A percentile compares a stretch with the other conserved stretches of the same genome.
phyloP scores from a whole-genome alignment of 2,113 vertebrate species.

The Catharus bicknelli region DNA sequence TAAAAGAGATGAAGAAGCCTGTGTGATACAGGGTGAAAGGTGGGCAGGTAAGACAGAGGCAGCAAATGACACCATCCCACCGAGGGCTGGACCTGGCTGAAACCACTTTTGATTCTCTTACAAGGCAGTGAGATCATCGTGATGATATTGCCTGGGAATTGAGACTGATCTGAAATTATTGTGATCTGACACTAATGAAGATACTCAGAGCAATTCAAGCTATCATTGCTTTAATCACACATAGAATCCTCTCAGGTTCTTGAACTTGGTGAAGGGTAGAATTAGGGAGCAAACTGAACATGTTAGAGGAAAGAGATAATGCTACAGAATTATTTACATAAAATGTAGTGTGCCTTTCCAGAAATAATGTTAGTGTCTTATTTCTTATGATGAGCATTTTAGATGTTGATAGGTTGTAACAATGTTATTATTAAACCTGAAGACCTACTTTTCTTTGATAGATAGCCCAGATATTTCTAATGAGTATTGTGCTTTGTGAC shows the following conservation, averaged over 20 bases:
- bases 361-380: not conserved
- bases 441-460: not conserved
- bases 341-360: not conserved
- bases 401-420: not conserved
- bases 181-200: not conserved
- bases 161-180: not conserved
- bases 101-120: not conserved
- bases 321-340: not conserved
- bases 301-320: not conserved
- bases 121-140: not conserved
- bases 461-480: not conserved
- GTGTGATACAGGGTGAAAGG: not conserved
- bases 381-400: not conserved
- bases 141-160: not conserved
- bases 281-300: not conserved
- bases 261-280: not conserved
- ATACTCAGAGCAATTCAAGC: not conserved
- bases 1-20: not conserved
- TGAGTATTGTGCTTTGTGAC: not conserved
- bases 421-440: not conserved
- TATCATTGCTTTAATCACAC: not conserved
- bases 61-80: not conserved
- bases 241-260: not conserved
- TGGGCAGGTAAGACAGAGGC: not conserved
- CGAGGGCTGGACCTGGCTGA: not conserved